Conservation (phyloP, 1,140 invertebrate genomes). For the Microplitis mediator region DNA sequence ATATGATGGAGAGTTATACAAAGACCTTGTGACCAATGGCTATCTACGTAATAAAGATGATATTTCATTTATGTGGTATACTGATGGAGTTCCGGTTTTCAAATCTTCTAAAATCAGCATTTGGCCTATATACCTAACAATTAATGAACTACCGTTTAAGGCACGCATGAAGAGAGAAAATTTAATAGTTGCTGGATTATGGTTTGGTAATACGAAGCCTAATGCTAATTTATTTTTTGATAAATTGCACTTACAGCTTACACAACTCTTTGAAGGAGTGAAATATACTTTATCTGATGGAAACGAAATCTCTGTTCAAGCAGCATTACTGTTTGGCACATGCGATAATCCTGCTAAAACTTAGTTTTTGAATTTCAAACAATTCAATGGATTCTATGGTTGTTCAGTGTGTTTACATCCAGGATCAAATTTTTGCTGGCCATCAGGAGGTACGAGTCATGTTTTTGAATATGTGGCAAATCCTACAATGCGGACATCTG, state of each 20-base stretch:
- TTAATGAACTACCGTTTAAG: constrained; percentile 23
- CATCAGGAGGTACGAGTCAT: not conserved
- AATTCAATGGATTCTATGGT: not conserved
- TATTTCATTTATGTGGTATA: constrained; percentile 25
- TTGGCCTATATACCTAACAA: constrained; percentile 16
- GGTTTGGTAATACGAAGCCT: too few relatives aligned
- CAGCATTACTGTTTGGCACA: too few relatives aligned
- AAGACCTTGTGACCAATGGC: not conserved
- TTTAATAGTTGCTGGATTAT: not conserved
- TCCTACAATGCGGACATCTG: not conserved
- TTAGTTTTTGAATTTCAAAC: not conserved
- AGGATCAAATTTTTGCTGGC: not conserved
- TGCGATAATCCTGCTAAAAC: too few relatives aligned
- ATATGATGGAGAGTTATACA: constrained; percentile 19
- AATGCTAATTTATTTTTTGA: too few relatives aligned
- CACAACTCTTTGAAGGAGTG: too few relatives aligned
- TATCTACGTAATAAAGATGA: constrained; percentile 1
- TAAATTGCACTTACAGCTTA: too few relatives aligned
- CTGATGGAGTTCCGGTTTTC: constrained; percentile 18
- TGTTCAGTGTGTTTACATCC: not conserved
- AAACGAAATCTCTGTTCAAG: too few relatives aligned
- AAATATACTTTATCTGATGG: too few relatives aligned
- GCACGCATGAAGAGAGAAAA: constrained; percentile 18
- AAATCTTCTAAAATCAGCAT: constrained; percentile 13
- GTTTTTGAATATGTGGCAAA: not conserved